Evolutionary conservation across 2,797 vertebrate species (phyloP).

Genomic region (Clamator glandarius): DNA sequence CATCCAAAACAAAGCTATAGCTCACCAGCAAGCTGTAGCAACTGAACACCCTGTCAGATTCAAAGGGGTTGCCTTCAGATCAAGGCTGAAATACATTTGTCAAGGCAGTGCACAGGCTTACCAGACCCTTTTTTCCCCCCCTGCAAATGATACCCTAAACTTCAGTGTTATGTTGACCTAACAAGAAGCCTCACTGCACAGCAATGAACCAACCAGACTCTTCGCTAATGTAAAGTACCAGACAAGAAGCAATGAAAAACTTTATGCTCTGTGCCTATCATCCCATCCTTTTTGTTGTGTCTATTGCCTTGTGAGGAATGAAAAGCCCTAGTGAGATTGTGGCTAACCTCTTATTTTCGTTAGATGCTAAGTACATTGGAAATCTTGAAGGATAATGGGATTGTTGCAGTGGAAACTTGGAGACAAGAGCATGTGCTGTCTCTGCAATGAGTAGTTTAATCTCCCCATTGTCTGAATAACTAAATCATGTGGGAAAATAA

Average conservation of each 20-base stretch:
- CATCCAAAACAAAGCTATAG: background rate
- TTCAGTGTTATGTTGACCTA: background rate
- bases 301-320: background rate
- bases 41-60: background rate
- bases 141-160: too few relatives aligned
- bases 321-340: background rate
- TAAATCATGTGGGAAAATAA: background rate
- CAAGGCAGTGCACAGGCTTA: background rate
- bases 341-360: background rate
- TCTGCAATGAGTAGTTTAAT: background rate
- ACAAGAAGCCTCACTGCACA: background rate
- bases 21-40: background rate
- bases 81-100: background rate
- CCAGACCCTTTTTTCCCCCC: background rate
- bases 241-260: background rate
- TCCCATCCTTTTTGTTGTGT: background rate
- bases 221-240: background rate
- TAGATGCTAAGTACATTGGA: background rate
- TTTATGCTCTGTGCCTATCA: background rate
- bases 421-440: background rate
- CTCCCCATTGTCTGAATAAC: background rate
- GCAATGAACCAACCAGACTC: accelerated
- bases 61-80: background rate
- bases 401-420: background rate
- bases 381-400: background rate